Base-by-base conservation (phyloP, 2,113 vertebrate genomes). In the Eudyptes chrysolophus region DNA sequence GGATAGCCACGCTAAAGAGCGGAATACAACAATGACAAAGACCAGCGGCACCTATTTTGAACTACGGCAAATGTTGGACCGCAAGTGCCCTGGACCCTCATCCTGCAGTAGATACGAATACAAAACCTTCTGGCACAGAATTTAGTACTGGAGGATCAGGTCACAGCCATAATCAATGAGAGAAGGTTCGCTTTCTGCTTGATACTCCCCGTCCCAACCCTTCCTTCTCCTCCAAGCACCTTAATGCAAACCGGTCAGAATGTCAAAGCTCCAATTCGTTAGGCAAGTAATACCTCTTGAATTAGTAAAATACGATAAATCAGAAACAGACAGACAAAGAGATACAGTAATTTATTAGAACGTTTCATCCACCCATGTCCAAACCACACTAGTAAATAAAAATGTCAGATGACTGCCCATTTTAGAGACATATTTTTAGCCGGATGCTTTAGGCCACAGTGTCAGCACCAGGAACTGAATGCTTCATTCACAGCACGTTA, bases 401-500 rank as follows among this genome's bases (percentile, higher is more conserved):
- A 92, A 54, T 10, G 49, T 89, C 90, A 92, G 77, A 87, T 77
- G 89, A 86, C 84, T 76, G 79, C 87, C 69, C 70, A 42, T 88
- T 97, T 97, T 94, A 95, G 94, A 84, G 95, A 48, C 22, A 3
- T 90, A 94, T 92, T 96, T 96, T 93, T 88, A 97, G 91, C 15
- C 10, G 66, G 75, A 52, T 48, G 84, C 71, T 84, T 92, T 70
- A 49, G 75, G 87, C 75, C 91, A 66, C 78, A 29, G 84, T 4
- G 9, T 7, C 68, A 54, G 93, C 92, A 52, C 57, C 40, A 19
- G 94, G 84, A 76, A 36, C 74, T 94, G 94, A 97, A 95, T 85
- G 85, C 94, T 69, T 42, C 87, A 95, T 94, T 97, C 96, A 97
- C 66, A 80, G 82, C 49, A 26, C 22, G 3, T 51, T 21, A 22